Evolutionary conservation across 2,797 vertebrate genomes (phyloP).

Genomic region (Cephalopachus bancanus): DNA sequence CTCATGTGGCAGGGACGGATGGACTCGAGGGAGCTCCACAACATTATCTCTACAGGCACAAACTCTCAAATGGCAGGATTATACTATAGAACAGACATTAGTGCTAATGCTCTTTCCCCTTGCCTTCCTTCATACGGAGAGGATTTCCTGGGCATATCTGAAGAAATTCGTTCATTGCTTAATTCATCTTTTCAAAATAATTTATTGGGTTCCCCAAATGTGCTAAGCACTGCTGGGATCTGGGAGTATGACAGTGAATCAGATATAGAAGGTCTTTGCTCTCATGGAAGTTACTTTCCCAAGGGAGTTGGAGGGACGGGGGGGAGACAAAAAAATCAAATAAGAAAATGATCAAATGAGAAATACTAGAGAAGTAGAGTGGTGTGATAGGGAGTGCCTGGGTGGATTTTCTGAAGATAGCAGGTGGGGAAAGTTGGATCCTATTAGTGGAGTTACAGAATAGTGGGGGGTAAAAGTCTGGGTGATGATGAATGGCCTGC

Average conservation of each 20-base stretch:
- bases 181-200: constrained; percentile 27
- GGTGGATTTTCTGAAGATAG: not conserved
- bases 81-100: not conserved
- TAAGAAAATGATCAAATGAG: not conserved
- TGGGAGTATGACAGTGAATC: not conserved
- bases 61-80: constrained; percentile 32
- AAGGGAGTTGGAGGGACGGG: not conserved
- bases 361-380: not conserved
- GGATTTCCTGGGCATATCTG: not conserved
- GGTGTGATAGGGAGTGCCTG: not conserved
- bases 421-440: not conserved
- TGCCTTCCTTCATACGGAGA: not conserved
- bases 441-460: not conserved
- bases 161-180: not conserved
- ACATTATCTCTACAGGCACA: not conserved
- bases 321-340: not conserved
- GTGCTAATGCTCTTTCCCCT: not conserved
- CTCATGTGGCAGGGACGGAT: constrained; percentile 26
- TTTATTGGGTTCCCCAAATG: not conserved
- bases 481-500: not conserved
- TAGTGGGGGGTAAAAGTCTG: not conserved
- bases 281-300: not conserved
- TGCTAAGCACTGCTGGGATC: not conserved
- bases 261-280: not conserved
- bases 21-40: constrained; percentile 1